A percentile compares a stretch with the other conserved stretches of the same genome.
These are phyloP conservation scores for Diadegma fenestrale DNA, from an alignment of 2,888 invertebrate species.

Conservation along the genomic window DNA sequence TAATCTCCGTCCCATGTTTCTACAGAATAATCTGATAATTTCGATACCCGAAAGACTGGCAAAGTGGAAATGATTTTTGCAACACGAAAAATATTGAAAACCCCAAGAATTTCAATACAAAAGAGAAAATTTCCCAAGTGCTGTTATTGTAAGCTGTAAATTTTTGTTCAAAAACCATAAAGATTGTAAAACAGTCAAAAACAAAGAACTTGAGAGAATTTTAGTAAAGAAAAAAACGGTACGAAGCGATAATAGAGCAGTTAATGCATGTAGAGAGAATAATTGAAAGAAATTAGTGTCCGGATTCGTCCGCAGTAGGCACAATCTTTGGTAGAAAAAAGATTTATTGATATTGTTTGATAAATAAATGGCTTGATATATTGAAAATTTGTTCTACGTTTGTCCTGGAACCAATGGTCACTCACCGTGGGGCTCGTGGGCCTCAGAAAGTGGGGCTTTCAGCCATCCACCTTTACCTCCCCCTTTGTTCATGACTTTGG, in stretches of 20 bases:
- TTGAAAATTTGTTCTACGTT: conserved; percentile 44
- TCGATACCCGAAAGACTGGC: not conserved
- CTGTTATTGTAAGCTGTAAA: not conserved
- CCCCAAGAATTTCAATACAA: too few species aligned
- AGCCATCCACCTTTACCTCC: conserved; percentile 84
- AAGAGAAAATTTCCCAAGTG: too few species aligned
- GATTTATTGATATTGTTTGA: not conserved
- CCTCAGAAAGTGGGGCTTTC: conserved; percentile 83
- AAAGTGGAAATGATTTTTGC: not conserved
- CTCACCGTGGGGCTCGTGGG: conserved; percentile 84
- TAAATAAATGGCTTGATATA: not conserved
- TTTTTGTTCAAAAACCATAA: not conserved
- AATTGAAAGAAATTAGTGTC: conserved; percentile 12
- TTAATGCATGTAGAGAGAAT: conserved; percentile 7
- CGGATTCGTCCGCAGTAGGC: conserved; percentile 69
- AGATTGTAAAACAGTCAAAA: not conserved
- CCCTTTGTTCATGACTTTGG: conserved; percentile 84
- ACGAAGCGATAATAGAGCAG: conserved; percentile 9
- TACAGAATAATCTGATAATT: not conserved
- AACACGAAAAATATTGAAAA: too few species aligned
- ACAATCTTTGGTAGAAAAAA: conserved; percentile 17
- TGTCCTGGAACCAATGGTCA: conserved; percentile 77
- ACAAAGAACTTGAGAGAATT: not conserved
- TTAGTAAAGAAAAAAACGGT: conserved; percentile 4
- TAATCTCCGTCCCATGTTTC: not conserved